These are phyloP conservation scores for Euplagia quadripunctaria DNA, from an alignment of 2,888 invertebrate genomes.

Conservation along the genomic window DNA sequence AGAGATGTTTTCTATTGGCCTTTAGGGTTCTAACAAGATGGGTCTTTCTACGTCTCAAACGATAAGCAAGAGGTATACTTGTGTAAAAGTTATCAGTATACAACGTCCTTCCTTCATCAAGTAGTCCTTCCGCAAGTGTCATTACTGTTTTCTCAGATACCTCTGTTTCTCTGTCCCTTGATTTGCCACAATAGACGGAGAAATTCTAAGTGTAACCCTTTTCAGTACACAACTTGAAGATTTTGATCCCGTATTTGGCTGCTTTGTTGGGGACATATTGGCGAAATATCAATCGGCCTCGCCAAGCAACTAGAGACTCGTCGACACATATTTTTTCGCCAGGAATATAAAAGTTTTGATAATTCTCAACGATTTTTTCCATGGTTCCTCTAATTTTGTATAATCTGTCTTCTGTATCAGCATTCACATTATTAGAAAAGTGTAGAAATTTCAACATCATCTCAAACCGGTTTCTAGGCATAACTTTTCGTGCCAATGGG, in stretches of 20 bases:
- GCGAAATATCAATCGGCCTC: background rate
- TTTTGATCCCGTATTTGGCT: slow-evolving; percentile 28
- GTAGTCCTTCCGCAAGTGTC: background rate
- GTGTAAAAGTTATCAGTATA: slow-evolving; percentile 30
- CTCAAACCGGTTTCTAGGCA: too few relatives aligned
- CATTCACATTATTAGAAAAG: too few relatives aligned
- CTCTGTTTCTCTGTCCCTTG: background rate
- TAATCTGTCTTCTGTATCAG: too few relatives aligned
- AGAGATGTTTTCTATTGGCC: background rate
- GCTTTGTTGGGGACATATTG: slow-evolving; percentile 23
- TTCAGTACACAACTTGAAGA: slow-evolving; percentile 28
- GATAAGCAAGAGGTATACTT: background rate
- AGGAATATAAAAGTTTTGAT: too few relatives aligned
- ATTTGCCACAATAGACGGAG: slow-evolving; percentile 29
- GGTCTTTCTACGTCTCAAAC: background rate
- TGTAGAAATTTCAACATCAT: too few relatives aligned
- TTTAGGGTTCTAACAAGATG: background rate
- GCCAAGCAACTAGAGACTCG: too few relatives aligned
- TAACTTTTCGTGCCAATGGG: too few relatives aligned
- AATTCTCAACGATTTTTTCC: background rate
- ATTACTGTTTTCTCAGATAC: too few relatives aligned
- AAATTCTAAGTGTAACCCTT: slow-evolving; percentile 36
- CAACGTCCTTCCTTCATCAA: slow-evolving; percentile 28
- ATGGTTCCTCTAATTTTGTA: background rate
- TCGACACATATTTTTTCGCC: too few relatives aligned